Percentiles rank a stretch among this genome's conserved stretches.
Conservation (phyloP, 2,797 vertebrate genomes). For the Todus mexicanus region DNA sequence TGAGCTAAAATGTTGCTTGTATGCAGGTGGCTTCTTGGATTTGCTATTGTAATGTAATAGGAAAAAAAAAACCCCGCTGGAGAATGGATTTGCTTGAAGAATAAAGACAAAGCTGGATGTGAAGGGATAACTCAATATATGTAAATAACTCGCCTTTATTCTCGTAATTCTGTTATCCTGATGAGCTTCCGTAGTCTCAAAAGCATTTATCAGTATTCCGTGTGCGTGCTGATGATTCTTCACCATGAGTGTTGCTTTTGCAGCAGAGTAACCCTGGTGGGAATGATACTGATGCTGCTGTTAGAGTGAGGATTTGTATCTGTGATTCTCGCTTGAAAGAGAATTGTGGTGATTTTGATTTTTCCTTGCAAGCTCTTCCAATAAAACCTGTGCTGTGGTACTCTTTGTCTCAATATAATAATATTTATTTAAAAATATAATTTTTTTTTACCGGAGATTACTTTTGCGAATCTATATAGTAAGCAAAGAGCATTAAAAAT, state of each 20-base stretch:
- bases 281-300: neutral
- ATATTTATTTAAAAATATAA: neutral
- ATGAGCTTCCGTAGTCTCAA: neutral
- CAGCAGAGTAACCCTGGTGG: neutral
- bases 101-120: neutral
- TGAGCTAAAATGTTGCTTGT: neutral
- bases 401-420: neutral
- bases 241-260: neutral
- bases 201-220: slow-evolving; percentile 1
- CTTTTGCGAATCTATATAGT: neutral
- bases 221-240: neutral
- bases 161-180: neutral
- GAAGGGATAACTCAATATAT: neutral
- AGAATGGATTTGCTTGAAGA: neutral
- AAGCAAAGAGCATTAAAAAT: neutral
- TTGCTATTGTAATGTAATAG: neutral
- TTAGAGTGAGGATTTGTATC: neutral
- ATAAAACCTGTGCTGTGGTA: neutral
- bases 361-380: neutral
- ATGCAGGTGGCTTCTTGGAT: neutral
- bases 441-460: neutral
- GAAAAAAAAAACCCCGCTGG: neutral
- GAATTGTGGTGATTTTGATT: neutral
- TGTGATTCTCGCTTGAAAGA: neutral
- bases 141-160: neutral